Conservation (phyloP, 2,797 vertebrate species). For the Gila robusta region DNA sequence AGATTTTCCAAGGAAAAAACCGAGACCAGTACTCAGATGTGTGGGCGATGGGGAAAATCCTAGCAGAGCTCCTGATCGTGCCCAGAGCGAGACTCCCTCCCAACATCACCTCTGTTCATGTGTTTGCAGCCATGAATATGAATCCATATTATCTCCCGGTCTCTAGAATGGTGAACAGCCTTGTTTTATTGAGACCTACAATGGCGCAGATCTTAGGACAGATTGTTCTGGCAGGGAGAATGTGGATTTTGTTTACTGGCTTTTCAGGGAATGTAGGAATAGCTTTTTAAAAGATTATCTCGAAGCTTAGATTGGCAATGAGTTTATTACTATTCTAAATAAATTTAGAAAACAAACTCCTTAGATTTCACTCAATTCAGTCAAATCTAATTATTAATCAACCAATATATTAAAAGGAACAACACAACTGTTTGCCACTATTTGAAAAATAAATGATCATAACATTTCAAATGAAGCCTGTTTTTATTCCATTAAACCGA, state of each 20-base stretch:
- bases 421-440: no score
- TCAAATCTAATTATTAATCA: no score
- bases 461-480: no score
- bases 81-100: conserved; percentile 68
- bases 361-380: no score
- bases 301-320: background rate
- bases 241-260: background rate
- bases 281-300: background rate
- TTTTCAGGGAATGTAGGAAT: background rate
- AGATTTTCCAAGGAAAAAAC: conserved; percentile 68
- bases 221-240: background rate
- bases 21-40: conserved; percentile 74
- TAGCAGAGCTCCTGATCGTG: conserved; percentile 73
- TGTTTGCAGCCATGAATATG: background rate
- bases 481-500: no score
- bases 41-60: conserved; percentile 80
- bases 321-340: background rate
- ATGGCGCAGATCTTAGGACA: background rate
- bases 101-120: conserved; percentile 63
- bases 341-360: no score
- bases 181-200: conserved; percentile 2
- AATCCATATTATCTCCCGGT: background rate
- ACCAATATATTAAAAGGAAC: no score
- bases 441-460: no score
- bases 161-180: background rate